Base-by-base conservation (phyloP, 2,888 invertebrate species). In the Petrolisthes manimaculis region DNA sequence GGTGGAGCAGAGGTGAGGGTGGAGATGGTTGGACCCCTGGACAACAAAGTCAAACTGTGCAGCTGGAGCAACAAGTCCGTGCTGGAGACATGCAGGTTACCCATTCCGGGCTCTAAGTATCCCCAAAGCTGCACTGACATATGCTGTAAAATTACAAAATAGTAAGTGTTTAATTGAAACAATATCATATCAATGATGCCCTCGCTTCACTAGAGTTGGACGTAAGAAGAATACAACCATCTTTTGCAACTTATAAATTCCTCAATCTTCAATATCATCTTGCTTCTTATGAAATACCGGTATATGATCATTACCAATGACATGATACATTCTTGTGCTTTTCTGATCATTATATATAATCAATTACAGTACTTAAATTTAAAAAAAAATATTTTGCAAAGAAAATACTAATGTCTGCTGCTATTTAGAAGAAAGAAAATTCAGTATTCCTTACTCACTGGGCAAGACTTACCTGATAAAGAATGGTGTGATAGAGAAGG, bases 51-150 rank as follows among this genome's bases (percentile, higher is more conserved):
- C 71, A 91, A 78, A 54, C 77, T 88, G 79, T 90, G 90, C 24
- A 91, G 83, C 77, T 89, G 88, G 24, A 90, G 89, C 53, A 91
- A 89, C 78, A 91, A 84, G 69, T 90, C 91, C 14, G 89, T 86
- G 56, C 89, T 89, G n/a, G 74, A 69, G 53, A 90, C 87, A 74
- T 90, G 91, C 14, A 84, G 83, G 8, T 86, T 85, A n/a, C 84
- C 75, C 74, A 55, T 83, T 12, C 74, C 67, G 14, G 89, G 75
- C 37, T 79, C 85, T 80, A 89, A 84, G 71, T 89, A 85, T 69
- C 75, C 74, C 90, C 90, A 91, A 53, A 91, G 82, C 24, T 87
- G 85, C 3, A 82, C 81, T 14, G 90, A 86, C 87, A 90, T 86
- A 74, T 89, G 85, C 91, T 89, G 78, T 14, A 82, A 86, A 82